phyloP scores from a whole-genome alignment of 2,888 invertebrate species.

The Aromia moschata region DNA sequence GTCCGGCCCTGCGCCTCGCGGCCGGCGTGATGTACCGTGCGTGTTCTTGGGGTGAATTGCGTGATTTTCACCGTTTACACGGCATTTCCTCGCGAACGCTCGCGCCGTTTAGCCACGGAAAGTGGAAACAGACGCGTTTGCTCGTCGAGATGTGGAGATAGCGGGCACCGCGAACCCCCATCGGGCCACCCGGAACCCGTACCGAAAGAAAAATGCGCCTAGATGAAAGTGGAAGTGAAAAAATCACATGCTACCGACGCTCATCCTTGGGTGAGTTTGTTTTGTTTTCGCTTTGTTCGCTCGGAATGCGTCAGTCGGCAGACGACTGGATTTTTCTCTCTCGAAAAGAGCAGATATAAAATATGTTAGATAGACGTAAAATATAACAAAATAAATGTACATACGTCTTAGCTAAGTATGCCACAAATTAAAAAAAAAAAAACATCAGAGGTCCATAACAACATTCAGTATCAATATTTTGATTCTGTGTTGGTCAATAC shows the following conservation, averaged over 20 bases:
- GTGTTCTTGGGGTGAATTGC: conserved; percentile 30
- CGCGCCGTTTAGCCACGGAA: conserved; percentile 30
- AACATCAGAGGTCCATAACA: too few species aligned
- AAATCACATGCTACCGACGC: conserved; percentile 38
- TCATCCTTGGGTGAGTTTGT: conserved; percentile 49
- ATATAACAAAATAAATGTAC: too few species aligned
- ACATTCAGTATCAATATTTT: too few species aligned
- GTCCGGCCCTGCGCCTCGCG: conserved; percentile 5
- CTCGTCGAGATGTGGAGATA: conserved; percentile 13
- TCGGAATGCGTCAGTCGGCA: background rate
- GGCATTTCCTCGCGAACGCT: conserved; percentile 42
- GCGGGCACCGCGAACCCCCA: background rate
- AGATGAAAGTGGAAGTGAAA: conserved; percentile 48
- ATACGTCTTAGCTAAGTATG: too few species aligned
- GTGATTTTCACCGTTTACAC: conserved; percentile 37
- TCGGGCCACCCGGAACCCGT: background rate
- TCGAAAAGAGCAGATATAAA: too few species aligned
- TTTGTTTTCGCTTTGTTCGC: background rate
- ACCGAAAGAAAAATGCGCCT: conserved; percentile 42
- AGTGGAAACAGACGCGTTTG: conserved; percentile 31
- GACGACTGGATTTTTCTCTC: too few species aligned
- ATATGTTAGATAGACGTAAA: too few species aligned
- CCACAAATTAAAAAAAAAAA: too few species aligned
- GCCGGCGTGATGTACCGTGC: conserved; percentile 25
- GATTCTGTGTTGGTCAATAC: too few species aligned